Conservation (phyloP, 2,797 vertebrate species). For the Hyperoplus immaculatus region DNA sequence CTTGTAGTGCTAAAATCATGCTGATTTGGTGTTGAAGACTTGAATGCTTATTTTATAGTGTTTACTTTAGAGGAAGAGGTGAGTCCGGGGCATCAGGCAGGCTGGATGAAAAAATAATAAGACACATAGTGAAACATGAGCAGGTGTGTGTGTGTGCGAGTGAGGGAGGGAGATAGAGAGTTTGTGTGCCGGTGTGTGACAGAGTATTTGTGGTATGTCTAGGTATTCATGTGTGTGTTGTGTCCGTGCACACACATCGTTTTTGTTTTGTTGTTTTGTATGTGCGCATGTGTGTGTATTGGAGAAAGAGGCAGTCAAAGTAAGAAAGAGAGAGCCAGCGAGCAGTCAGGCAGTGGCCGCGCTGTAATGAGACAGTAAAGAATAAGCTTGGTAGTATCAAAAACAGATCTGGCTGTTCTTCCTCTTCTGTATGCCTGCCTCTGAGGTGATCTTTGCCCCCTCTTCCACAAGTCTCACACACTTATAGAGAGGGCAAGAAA, state of each 20-base stretch:
- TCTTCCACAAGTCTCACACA: constrained; percentile 35
- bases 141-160: constrained; percentile 30
- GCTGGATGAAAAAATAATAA: constrained; percentile 57
- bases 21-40: constrained; percentile 25
- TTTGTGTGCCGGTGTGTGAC: constrained; percentile 19
- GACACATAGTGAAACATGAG: constrained; percentile 53
- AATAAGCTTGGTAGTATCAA: constrained; percentile 69
- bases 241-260: not conserved
- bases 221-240: not conserved
- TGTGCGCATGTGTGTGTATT: not conserved
- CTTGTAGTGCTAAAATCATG: constrained; percentile 24
- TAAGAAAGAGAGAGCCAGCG: constrained; percentile 20
- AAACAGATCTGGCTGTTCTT: constrained; percentile 64
- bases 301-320: constrained; percentile 10
- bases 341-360: constrained; percentile 41
- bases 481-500: constrained; percentile 28
- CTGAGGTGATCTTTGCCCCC: constrained; percentile 63
- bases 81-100: constrained; percentile 32
- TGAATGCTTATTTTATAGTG: constrained; percentile 28
- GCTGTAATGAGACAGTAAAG: constrained; percentile 72
- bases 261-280: no score
- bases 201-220: constrained; percentile 34
- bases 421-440: constrained; percentile 52
- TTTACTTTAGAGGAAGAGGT: constrained; percentile 47
- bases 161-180: not conserved